phyloP scores from a whole-genome alignment of 1,140 invertebrate genomes.

The Muscidifurax raptorellus region DNA sequence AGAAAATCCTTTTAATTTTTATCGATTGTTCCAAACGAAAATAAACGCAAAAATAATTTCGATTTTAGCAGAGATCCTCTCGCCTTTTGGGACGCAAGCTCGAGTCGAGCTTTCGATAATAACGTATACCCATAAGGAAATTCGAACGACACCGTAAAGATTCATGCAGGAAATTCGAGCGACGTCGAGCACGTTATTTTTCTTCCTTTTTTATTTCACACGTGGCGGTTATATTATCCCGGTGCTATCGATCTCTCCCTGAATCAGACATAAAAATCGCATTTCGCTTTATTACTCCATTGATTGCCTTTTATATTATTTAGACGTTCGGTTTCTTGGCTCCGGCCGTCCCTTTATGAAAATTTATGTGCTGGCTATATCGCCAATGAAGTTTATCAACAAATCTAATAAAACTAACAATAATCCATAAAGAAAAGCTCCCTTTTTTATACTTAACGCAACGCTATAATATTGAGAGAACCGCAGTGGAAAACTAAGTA shows the following conservation, averaged over 20 bases:
- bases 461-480: not conserved
- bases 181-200: not conserved
- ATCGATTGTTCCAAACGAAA: not conserved
- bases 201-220: conserved; percentile 6
- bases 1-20: not conserved
- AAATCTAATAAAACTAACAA: no score
- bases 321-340: not conserved
- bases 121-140: not conserved
- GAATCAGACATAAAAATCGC: conserved; percentile 11
- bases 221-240: not conserved
- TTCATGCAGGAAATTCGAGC: conserved; percentile 14
- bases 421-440: not conserved
- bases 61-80: no score
- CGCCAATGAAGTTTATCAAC: no score
- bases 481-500: no score
- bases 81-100: not conserved
- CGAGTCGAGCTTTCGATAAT: no score
- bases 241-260: not conserved
- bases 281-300: conserved; percentile 18
- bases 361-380: no score
- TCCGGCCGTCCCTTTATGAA: not conserved
- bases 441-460: not conserved
- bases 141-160: not conserved
- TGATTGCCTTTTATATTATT: not conserved
- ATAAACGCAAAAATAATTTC: no score